Percentiles rank a stretch among this genome's conserved stretches.
Evolutionary conservation across 2,888 invertebrate genomes (phyloP).

Genomic region (Eristalinus sepulchralis): DNA sequence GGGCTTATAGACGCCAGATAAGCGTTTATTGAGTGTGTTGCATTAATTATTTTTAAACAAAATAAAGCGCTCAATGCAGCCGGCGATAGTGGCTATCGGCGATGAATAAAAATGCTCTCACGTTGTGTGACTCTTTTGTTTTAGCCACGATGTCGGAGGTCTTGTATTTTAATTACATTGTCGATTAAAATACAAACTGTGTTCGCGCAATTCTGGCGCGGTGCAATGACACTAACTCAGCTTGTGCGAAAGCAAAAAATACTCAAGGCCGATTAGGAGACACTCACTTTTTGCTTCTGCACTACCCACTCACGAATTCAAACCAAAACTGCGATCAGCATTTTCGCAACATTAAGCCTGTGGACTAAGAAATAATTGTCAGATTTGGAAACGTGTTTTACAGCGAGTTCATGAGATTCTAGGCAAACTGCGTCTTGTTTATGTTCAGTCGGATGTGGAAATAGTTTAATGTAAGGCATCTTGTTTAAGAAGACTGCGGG

Average conservation of each 20-base stretch:
- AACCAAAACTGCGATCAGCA: no score
- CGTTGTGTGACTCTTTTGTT: background rate
- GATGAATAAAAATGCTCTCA: background rate
- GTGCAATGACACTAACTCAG: background rate
- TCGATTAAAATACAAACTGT: background rate
- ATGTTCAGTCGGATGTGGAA: background rate
- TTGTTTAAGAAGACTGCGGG: background rate
- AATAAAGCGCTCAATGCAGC: background rate
- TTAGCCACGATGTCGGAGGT: background rate
- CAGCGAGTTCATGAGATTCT: background rate
- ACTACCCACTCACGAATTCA: no score
- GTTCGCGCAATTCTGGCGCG: background rate
- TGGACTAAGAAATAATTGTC: no score
- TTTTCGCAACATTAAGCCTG: no score
- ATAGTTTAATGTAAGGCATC: background rate
- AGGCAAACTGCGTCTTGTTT: background rate
- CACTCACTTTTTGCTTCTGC: background rate
- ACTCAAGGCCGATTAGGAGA: background rate
- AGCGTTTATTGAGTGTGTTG: slow-evolving; percentile 2
- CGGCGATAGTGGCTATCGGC: background rate
- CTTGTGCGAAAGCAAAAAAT: background rate
- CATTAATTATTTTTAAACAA: slow-evolving; percentile 4
- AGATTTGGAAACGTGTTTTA: no score
- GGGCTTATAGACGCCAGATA: slow-evolving; percentile 15
- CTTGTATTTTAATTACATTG: background rate